Base-by-base conservation (phyloP, 2,888 invertebrate genomes). In the Pollenia griseotomentosa region DNA sequence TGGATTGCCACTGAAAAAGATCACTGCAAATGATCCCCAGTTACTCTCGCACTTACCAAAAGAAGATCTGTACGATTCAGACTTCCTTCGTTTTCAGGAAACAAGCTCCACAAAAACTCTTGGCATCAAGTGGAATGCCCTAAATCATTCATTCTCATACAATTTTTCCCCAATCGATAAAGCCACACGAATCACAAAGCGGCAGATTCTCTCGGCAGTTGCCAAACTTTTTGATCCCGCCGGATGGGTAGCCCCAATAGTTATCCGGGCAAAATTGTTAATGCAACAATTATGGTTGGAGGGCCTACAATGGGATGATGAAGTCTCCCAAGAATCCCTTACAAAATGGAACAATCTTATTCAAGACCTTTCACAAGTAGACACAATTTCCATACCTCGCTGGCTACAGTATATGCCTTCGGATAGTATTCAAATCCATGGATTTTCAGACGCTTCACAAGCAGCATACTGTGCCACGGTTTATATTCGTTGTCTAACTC, bases 101-200 rank as follows among this genome's bases (percentile, higher is more conserved):
- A 23, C 46, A 8, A 73, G 73, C 33, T 46, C 48, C 2, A 59
- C 73, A 8, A 74, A 61, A 7, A 46, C 73, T 4, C 33, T 74
- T 2, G 59, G 59, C 8, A 74, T 74, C 33, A 75, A 75, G 14
- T 75, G 75, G 75, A 75, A 75, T 14, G 63, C 75, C 10, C 75
- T 63, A 0, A 51, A 9, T 7, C 63, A 75, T 51, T 7, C 48
- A 16, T 75, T 75, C 7, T 10, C 59, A 19, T 73, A 59, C 4
- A 70, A 16, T 14, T 70, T 70, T 40, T n/a, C 70, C 4, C 42
- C 57, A 5, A 10, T 59, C 16, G 46, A 73, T 1, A 7, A 53
- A 14, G 6, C 12, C 3, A 12, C 12, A 19, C 59, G 44, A 23
- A 59, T 73, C 0, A 40, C 57, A 0, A 75, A 63, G 11, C 51